Conservation (phyloP, 2,888 invertebrate genomes). For the Metallyticus violacea region DNA sequence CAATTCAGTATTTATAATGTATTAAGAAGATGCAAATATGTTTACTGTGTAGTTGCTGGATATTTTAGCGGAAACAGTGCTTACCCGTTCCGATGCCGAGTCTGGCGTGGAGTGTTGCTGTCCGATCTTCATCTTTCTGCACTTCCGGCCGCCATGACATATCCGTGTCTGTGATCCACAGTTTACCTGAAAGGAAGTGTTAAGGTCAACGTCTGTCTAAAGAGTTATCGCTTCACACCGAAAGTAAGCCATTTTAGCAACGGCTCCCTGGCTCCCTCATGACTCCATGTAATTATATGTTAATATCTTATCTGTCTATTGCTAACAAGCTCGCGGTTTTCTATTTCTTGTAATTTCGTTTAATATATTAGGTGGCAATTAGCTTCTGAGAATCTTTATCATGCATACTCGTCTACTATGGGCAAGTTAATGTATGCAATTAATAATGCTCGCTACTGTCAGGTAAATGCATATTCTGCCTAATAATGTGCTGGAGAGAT, state of each 20-base stretch:
- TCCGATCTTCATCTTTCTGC: slow-evolving; percentile 48
- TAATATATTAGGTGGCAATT: background rate
- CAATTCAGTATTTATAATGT: no score
- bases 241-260: background rate
- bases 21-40: no score
- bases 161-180: slow-evolving; percentile 50
- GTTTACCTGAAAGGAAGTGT: slow-evolving; percentile 43
- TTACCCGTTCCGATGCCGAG: slow-evolving; percentile 50
- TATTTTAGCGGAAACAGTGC: slow-evolving; percentile 33
- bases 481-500: background rate
- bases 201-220: background rate
- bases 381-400: background rate
- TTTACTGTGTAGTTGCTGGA: background rate
- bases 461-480: background rate
- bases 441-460: background rate
- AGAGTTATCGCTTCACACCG: background rate
- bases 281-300: no score
- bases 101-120: slow-evolving; percentile 48
- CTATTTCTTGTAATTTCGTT: background rate
- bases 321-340: background rate
- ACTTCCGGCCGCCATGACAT: slow-evolving; percentile 49
- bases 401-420: background rate
- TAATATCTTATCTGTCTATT: background rate
- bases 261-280: no score
- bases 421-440: background rate